Conservation (phyloP, 2,113 vertebrate species). For the Talpa occidentalis region DNA sequence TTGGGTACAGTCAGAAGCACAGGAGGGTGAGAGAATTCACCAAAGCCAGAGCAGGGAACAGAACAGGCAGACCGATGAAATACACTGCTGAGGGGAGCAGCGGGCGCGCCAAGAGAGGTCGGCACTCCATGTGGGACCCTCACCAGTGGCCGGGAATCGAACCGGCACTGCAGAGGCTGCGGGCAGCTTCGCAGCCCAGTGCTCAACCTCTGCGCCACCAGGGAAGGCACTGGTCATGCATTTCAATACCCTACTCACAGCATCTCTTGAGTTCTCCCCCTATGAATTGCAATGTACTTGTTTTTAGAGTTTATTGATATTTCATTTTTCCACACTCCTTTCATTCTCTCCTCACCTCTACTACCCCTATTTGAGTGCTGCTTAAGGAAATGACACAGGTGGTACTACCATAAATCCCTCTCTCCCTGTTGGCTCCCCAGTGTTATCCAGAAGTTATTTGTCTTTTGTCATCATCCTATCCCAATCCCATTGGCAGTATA, state of each 20-base stretch:
- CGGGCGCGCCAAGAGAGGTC: no score
- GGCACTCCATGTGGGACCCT: no score
- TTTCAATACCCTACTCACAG: neutral
- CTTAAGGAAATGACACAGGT: neutral
- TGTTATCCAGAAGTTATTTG: neutral
- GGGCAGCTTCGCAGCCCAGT: no score
- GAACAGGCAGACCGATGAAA: no score
- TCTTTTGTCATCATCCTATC: neutral
- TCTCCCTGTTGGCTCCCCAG: neutral
- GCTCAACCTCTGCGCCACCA: no score
- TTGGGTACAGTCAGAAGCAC: no score
- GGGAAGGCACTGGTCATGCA: neutral
- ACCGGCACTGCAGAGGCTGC: no score
- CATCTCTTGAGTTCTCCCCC: neutral
- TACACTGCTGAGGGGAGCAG: no score
- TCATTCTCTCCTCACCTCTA: neutral
- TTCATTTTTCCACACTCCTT: neutral
- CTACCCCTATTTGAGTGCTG: neutral
- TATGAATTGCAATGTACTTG: neutral
- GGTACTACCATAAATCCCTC: neutral
- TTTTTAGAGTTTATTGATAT: neutral
- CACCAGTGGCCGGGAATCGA: no score
- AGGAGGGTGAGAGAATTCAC: no score
- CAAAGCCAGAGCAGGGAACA: no score
- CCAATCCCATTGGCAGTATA: neutral